These are phyloP conservation scores for Triops longicaudatus DNA, from an alignment of 1,140 invertebrate genomes.

Conservation along the genomic window DNA sequence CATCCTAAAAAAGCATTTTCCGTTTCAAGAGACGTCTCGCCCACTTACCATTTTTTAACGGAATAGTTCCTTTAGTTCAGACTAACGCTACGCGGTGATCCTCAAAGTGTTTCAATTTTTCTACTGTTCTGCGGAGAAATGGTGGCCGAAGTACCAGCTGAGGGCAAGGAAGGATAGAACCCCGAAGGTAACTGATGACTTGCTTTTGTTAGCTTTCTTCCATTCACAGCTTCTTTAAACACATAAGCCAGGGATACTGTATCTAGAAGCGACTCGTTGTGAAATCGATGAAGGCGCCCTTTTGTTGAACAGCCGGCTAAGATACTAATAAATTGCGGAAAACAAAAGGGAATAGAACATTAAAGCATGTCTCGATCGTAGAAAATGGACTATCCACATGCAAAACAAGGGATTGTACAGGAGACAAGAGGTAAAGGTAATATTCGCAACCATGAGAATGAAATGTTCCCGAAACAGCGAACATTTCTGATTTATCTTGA, in stretches of 20 bases:
- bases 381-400: no score
- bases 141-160: neutral
- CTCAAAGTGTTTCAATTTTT: neutral
- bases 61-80: neutral
- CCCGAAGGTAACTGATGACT: neutral
- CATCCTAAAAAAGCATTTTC: no score
- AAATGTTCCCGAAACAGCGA: no score
- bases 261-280: neutral
- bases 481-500: no score
- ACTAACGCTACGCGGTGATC: neutral
- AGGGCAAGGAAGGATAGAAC: neutral
- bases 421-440: no score
- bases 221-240: neutral
- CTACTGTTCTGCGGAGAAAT: neutral
- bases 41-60: conserved; percentile 1
- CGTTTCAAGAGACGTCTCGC: neutral
- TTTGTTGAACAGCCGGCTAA: neutral
- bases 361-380: no score
- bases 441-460: no score
- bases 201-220: neutral
- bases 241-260: neutral
- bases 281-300: neutral
- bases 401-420: no score
- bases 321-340: no score
- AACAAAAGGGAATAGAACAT: no score